Evolutionary conservation across 53 echinoderm and acorn worm species (phyloP).

Genomic region (Holothuria scabra): DNA sequence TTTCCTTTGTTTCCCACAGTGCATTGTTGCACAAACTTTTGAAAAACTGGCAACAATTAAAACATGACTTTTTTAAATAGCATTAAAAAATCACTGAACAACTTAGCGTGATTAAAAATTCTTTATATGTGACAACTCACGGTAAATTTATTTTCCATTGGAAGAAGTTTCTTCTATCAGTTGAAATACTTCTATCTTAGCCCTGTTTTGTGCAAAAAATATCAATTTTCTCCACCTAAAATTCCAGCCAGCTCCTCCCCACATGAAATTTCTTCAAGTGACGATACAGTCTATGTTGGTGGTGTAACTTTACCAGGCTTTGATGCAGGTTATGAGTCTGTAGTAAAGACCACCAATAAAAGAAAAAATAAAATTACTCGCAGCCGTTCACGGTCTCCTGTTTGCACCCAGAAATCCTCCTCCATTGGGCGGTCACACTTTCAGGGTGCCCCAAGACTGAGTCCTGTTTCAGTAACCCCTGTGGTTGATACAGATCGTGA

Average conservation of each 20-base stretch:
- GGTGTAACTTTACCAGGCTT: constrained; percentile 90
- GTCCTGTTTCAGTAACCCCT: neutral
- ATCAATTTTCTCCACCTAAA: too few species aligned
- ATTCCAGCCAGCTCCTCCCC: constrained; percentile 4
- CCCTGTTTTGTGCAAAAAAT: too few species aligned
- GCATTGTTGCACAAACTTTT: too few species aligned
- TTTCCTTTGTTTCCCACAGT: too few species aligned
- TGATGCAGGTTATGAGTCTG: constrained; percentile 78
- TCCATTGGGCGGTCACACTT: constrained; percentile 26
- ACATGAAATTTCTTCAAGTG: constrained; percentile 47
- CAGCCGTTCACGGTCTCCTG: constrained; percentile 86
- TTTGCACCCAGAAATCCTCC: constrained; percentile 34
- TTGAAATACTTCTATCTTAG: too few species aligned
- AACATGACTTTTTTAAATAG: too few species aligned
- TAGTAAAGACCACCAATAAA: constrained; percentile 75
- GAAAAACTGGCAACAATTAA: too few species aligned
- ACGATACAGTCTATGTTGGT: constrained; percentile 75
- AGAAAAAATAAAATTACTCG: constrained; percentile 84
- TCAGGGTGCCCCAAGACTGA: neutral
- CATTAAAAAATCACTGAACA: too few species aligned
- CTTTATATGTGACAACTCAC: too few species aligned
- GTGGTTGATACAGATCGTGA: neutral
- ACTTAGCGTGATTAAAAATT: too few species aligned
- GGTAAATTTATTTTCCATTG: too few species aligned
- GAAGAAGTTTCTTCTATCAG: too few species aligned